Base-by-base conservation (phyloP, 2,888 invertebrate species). In the Mycalesis mineus region DNA sequence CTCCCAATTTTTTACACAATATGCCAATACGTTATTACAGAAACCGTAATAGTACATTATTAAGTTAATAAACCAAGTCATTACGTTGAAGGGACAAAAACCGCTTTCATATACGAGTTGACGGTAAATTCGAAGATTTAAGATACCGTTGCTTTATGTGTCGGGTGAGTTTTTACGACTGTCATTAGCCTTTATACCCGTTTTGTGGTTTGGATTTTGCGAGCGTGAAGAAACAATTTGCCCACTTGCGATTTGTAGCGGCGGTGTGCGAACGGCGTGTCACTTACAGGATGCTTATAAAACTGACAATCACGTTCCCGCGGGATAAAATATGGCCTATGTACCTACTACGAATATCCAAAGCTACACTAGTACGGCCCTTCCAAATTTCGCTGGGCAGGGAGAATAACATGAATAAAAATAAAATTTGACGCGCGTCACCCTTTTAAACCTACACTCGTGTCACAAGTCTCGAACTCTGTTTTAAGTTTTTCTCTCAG, bases 81-180 rank as follows among this genome's bases (percentile, higher is more conserved):
- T 48, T 33, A 36, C 9, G 13, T 13, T 41, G 44, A 58, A 33
- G 39, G 31, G 42, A 44, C 49, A 33, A 47, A 47, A 50, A 47
- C 22, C 28, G 17, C 17, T 44, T 45, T 42, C 33, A 17, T 36
- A 48, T 37, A 14, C 29, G 54, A 48, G 33, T 55, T 44, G 31
- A 53, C 28, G 36, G 44, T 58, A 36, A 36, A 36, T 41, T 40
- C 40, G 15, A 36, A 49, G 41, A 44, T 50, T 54, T 45, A 50
- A 51, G 51, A 45, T 49, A 17, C 45, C 45, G 45, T 59, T 42
- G 47, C 33, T 64, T 65, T 61, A 62, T 61, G 59, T 53, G 29
- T 47, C 54, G 44, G 54, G 61, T 55, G 62, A 62, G 39, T 53
- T 65, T 65, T 65, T 64, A 65, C 51, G 56, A n/a, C 56, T 11